Evolutionary conservation across 2,888 invertebrate species (phyloP).

Genomic region (Falcaria lacertinaria): DNA sequence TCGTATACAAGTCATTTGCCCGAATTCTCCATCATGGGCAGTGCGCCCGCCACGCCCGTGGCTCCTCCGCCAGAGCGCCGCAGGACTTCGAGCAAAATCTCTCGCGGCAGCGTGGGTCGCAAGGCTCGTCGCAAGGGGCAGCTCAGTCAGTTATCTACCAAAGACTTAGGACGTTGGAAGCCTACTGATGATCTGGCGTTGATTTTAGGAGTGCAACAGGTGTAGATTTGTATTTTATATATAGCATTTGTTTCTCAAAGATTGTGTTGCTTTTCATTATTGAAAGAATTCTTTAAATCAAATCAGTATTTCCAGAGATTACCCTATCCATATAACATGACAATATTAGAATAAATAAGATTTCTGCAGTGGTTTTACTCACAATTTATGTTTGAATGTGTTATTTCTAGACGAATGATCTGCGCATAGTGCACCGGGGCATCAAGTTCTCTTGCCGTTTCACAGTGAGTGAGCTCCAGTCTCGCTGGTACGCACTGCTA

Average conservation of each 20-base stretch:
- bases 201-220: constrained; percentile 95
- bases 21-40: constrained; percentile 53
- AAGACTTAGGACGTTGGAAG: constrained; percentile 97
- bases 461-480: constrained; percentile 94
- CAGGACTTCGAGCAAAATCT: constrained; percentile 60
- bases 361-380: no score
- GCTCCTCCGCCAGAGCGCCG: constrained; percentile 48
- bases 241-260: no score
- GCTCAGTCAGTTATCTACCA: constrained; percentile 85
- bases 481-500: constrained; percentile 96
- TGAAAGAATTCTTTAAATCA: no score
- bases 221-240: constrained; percentile 31
- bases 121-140: constrained; percentile 82
- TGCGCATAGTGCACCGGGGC: constrained; percentile 91
- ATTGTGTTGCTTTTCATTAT: no score
- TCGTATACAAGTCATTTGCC: constrained; percentile 76
- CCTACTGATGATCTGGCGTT: constrained; percentile 97
- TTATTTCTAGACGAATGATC: constrained; percentile 83
- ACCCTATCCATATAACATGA: no score
- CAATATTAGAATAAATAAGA: no score
- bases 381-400: not conserved
- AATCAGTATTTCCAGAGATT: no score
- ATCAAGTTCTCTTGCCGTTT: constrained; percentile 98
- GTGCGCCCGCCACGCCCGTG: constrained; percentile 38
- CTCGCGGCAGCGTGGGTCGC: constrained; percentile 59